Base-by-base conservation (phyloP, 2,888 invertebrate species). In the Synergus japonicus region DNA sequence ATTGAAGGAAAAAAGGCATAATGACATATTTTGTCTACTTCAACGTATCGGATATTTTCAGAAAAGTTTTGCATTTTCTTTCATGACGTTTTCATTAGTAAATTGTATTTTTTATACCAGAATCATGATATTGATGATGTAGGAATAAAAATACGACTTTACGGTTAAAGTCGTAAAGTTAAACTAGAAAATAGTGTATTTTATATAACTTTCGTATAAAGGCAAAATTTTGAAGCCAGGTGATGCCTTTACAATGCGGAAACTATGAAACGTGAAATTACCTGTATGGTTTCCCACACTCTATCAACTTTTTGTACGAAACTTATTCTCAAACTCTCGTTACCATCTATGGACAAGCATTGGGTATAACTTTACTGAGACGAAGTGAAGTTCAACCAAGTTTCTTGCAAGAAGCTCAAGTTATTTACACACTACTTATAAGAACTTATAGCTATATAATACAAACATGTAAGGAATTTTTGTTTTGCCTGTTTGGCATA, bases 291-390 rank as follows among this genome's bases (percentile, higher is more conserved):
- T 18, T 58, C 18, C 58, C 18, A 10, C 58, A 58, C 58, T 58
- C 58, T n/a, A 58, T 58, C 58, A 58, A 65, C 37, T 29, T 65
- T 37, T 37, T 65, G 65, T 41, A 37, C 4, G 7, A 41, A 64
- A 64, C 15, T 64, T 64, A 65, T 65, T 65, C 65, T 41, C 41
- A 65, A 65, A 65, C 65, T 65, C 65, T 65, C 37, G 37, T 65
- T 65, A 65, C 65, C 29, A 65, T 15, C 29, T 65, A 65, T 15
- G 41, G 12, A 41, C 15, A 41, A 65, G 65, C 41, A 65, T 37
- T 65, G 9, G 65, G 65, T 65, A 37, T 37, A 65, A 41, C 41
- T 65, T 65, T 29, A 37, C 18, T 65, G 41, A 41, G 29, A 15
- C 9, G 65, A 65, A 65, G 41, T 65, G 41, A 41, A 65, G 9